Conservation (phyloP, 2,888 invertebrate genomes). For the Melikaiella ostensackeni region DNA sequence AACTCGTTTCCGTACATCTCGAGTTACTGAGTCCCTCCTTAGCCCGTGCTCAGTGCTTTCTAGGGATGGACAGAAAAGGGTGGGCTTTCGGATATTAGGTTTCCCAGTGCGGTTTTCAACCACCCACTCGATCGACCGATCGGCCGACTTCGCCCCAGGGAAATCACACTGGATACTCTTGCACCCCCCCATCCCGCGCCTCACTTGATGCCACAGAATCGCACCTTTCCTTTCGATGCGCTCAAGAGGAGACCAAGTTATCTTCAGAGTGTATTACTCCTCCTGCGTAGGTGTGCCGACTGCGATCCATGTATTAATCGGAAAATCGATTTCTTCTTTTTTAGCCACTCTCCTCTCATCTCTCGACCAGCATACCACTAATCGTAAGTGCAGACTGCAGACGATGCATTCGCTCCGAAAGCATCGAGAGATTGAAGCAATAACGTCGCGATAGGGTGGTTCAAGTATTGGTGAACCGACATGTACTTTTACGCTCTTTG, state of each 20-base stretch:
- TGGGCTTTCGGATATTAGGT: constrained; percentile 73
- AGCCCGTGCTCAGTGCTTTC: constrained; percentile 33
- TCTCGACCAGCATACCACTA: constrained; percentile 21
- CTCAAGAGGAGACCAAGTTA: constrained; percentile 35
- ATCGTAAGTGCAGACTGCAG: constrained; percentile 32
- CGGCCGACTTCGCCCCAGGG: constrained; percentile 74
- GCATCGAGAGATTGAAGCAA: neutral
- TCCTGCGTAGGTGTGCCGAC: neutral
- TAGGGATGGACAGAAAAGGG: constrained; percentile 51
- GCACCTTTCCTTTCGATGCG: constrained; percentile 37
- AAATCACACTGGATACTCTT: constrained; percentile 74
- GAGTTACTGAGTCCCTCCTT: constrained; percentile 27
- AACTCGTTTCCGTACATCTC: constrained; percentile 37
- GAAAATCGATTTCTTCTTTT: constrained; percentile 22
- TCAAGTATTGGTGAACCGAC: constrained; percentile 22
- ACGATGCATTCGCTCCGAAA: constrained; percentile 19
- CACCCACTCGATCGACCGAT: constrained; percentile 76
- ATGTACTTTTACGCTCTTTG: constrained; percentile 17
- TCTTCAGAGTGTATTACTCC: constrained; percentile 28
- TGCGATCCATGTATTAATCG: constrained; percentile 27
- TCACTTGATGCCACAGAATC: constrained; percentile 40
- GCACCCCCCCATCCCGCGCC: constrained; percentile 55
- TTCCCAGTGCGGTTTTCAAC: constrained; percentile 76
- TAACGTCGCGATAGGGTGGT: constrained; percentile 18
- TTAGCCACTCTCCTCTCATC: neutral